Base-by-base conservation (phyloP, 1,140 invertebrate genomes). In the Aphelinus certus region DNA sequence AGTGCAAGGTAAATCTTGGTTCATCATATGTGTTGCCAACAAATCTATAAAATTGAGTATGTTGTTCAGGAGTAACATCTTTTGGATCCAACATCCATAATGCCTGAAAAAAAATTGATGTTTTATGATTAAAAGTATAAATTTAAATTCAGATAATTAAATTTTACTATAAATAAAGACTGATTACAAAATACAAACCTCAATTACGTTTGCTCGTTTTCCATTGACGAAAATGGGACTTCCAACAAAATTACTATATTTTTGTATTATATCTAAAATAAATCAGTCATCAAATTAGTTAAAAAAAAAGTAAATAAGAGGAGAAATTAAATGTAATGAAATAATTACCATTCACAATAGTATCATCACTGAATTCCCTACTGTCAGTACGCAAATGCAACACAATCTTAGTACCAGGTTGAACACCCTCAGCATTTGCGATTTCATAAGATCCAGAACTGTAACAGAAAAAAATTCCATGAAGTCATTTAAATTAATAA, bases 171-270 rank as follows among this genome's bases (percentile, higher is more conserved):
- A 26, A 57, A 48, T 9, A 62, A 26, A 26, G 26, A 26, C 26
- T 26, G 26, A 26, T 26, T 26, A 26, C 26, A 26, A 26, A 26
- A 26, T 45, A 78, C 61, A 45, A 85, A 94, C 94, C 91, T 94
- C 93, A 51, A 97, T 92, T 51, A 92, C 92, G 85, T 98, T 98
- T 0, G 92, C 91, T 86, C 92, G 92, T 81, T 95, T 93, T 53
- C 95, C 95, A 89, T 99, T 98, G 2, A 99, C 85, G 81, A 91
- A 94, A 81, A 99, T 97, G 1, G 97, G 96, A 82, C 94, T 95
- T 4, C 96, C 94, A 62, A 99, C 95, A 86, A 99, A 99, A 85
- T 98, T 98, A 83, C 97, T 98, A 88, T 99, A 99, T 84, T 98
- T 98, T 80, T 96, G 94, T 57, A 99, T 95, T 55, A 99, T 93